These are phyloP conservation scores for Mylabris sibirica DNA, from an alignment of 2,888 invertebrate species.

Conservation along the genomic window DNA sequence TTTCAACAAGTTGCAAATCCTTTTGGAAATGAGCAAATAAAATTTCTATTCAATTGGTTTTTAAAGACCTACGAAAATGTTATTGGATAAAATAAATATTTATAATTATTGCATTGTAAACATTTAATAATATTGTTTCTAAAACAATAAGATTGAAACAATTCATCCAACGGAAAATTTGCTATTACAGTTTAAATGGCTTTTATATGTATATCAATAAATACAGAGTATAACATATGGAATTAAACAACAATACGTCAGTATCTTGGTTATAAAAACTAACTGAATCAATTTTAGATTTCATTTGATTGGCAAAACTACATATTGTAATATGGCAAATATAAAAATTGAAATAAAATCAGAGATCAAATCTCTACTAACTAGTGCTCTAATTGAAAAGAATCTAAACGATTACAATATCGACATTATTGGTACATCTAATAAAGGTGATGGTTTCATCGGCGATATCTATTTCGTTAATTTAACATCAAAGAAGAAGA, in stretches of 20 bases:
- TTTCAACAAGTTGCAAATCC: too few relatives aligned
- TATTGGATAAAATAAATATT: not conserved
- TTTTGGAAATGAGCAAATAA: too few relatives aligned
- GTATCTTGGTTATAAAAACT: not conserved
- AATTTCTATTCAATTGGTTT: not conserved
- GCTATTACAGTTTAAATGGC: not conserved
- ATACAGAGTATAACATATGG: too few relatives aligned
- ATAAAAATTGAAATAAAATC: not conserved
- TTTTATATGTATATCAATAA: not conserved
- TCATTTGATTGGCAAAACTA: not conserved
- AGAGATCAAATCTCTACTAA: constrained; percentile 19
- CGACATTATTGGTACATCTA: constrained; percentile 19
- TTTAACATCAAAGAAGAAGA: constrained; percentile 6
- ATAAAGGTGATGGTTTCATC: constrained; percentile 24
- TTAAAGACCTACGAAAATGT: not conserved
- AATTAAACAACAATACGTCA: not conserved
- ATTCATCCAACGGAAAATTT: not conserved
- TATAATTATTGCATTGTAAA: not conserved
- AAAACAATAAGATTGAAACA: too few relatives aligned
- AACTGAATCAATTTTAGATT: not conserved
- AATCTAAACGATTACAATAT: constrained; percentile 5
- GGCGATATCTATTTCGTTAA: constrained; percentile 23
- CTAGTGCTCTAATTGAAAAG: not conserved
- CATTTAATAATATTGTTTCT: not conserved
- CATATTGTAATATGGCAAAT: not conserved